Evolutionary conservation across 2,113 vertebrate genomes (phyloP), one percentile per base, ranked within the genome.

Genomic region (Regulus satrapa): DNA sequence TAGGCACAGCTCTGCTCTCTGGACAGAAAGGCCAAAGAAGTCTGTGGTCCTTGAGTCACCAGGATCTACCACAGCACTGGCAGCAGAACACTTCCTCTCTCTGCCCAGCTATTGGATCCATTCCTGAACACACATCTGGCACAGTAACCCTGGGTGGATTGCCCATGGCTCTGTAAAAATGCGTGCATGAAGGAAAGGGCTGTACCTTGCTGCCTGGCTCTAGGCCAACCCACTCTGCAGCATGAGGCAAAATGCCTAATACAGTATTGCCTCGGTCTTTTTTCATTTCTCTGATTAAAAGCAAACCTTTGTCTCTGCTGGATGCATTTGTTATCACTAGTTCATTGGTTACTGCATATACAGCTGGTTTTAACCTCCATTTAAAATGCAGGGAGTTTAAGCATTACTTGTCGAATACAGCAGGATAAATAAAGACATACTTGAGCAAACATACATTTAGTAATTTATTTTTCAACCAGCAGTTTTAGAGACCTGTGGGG

Each of bases 391-490:
- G 49, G 16, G 31, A 62, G 76, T 74, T 96, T 86, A 91, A 92
- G 76, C 55, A 83, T 85, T 77, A 55, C 4, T 7, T 49, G 75
- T 74, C 55, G 74, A 66, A 89, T 74, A 61, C 63, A 88, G 85
- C 59, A 85, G 81, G 81, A 94, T 97, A 96, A 96, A 95, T 92
- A 91, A 94, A 91, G 80, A 92, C 2, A 26, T 94, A 89, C 64
- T 88, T 94, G 94, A 86, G 74, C 61, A 97, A 95, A 86, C 66
- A 83, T 62, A 81, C 36, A 49, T 85, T 92, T 87, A 94, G 91
- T 89, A 32, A 89, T 95, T 95, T 92, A 85, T 96, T 97, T 96
- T 91, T 79, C 92, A 85, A 91, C 85, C 66, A 95, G 91, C 52
- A 84, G 38, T 87, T 94, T 94, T 63, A 92, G 76, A 79, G 73